A percentile compares a stretch with the other conserved stretches of the same genome.
These are phyloP conservation scores for Polietes domitor DNA, from an alignment of 2,888 invertebrate genomes.

Conservation along the genomic window DNA sequence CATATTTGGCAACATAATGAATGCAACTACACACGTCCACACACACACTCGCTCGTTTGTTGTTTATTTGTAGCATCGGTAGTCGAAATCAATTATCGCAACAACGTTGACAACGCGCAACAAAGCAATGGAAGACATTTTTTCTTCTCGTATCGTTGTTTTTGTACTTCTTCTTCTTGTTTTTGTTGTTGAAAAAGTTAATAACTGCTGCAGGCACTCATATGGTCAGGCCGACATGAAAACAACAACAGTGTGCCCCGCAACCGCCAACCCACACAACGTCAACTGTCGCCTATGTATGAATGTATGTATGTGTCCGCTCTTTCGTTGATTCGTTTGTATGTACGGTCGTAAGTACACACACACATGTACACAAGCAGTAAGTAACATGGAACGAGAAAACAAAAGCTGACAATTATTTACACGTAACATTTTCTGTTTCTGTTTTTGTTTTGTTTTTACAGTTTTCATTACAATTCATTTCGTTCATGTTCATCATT, in stretches of 20 bases:
- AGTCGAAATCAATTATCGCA: slow-evolving; percentile 35
- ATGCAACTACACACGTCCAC: background rate
- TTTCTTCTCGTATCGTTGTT: background rate
- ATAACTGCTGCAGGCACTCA: background rate
- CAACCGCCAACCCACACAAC: background rate
- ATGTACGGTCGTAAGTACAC: too few relatives aligned
- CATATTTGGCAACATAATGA: background rate
- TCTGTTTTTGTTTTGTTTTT: background rate
- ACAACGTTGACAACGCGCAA: slow-evolving; percentile 18
- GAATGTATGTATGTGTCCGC: background rate
- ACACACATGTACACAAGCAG: background rate
- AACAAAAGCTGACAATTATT: background rate
- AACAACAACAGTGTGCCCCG: slow-evolving; percentile 1
- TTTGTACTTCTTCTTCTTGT: background rate
- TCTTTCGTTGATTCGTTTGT: too few relatives aligned
- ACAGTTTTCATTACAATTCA: background rate
- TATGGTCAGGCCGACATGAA: background rate
- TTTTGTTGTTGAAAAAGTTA: background rate
- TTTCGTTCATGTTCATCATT: slow-evolving; percentile 2
- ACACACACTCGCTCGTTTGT: background rate
- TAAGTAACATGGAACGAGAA: too few relatives aligned
- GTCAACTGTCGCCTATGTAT: background rate
- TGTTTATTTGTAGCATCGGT: slow-evolving; percentile 25
- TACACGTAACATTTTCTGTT: background rate
- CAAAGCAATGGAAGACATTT: slow-evolving; percentile 24